Evolutionary conservation across 2,888 invertebrate genomes (phyloP).

Genomic region (Drosophila ustulata): DNA sequence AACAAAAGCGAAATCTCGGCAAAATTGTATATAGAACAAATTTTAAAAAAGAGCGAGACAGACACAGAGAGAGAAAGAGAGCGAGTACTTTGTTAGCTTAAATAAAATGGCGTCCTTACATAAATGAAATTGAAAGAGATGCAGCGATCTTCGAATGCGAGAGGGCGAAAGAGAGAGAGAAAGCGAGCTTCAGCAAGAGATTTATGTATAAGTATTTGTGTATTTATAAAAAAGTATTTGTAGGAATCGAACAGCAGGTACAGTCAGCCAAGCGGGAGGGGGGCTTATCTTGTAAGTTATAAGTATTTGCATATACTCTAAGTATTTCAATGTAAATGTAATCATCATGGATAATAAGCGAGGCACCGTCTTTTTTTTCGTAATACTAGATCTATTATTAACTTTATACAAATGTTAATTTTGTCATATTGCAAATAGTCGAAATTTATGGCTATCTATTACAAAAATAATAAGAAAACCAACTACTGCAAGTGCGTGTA

Average conservation of each 20-base stretch:
- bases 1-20: neutral
- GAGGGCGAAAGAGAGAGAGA: constrained; percentile 10
- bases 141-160: constrained; percentile 4
- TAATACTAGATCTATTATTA: constrained; percentile 9
- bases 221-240: constrained; percentile 8
- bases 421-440: constrained; percentile 12
- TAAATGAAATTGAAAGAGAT: constrained; percentile 7
- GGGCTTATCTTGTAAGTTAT: constrained; percentile 19
- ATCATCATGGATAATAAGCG: constrained; percentile 34
- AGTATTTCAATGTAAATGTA: constrained; percentile 35
- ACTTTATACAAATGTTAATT: constrained; percentile 5
- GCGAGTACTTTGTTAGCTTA: neutral
- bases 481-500: constrained; percentile 37
- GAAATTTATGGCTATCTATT: constrained; percentile 8
- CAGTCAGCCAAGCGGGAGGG: constrained; percentile 21
- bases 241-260: constrained; percentile 17
- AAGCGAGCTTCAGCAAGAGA: constrained; percentile 14
- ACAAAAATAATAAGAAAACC: constrained; percentile 29
- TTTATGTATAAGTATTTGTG: constrained; percentile 8
- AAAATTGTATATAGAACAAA: constrained; percentile 7
- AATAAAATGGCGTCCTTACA: constrained; percentile 43
- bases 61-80: constrained; percentile 2
- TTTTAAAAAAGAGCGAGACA: constrained; percentile 6
- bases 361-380: constrained; percentile 24
- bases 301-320: constrained; percentile 34